Evolutionary conservation across 2,888 invertebrate species (phyloP).

Genomic region (Heliconius sara): DNA sequence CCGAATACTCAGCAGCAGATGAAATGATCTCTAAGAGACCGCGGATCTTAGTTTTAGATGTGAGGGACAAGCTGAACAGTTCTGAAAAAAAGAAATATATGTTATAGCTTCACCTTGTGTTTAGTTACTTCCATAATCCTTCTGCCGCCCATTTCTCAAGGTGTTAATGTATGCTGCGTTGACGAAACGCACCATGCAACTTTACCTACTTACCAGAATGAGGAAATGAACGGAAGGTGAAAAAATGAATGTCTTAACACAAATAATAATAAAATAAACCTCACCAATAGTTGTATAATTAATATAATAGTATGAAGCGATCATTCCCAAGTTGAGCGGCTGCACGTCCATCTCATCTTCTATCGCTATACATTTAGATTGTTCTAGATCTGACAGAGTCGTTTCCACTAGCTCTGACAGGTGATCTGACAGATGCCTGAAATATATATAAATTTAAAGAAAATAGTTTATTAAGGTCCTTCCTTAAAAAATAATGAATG

Average conservation of each 20-base stretch:
- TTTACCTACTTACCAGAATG: too few species aligned
- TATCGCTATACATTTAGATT: constrained; percentile 98
- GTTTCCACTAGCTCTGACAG: constrained; percentile 98
- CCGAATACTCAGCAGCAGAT: constrained; percentile 98
- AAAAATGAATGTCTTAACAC: neutral
- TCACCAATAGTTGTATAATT: constrained; percentile 98
- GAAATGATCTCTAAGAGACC: constrained; percentile 99
- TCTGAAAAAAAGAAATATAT: constrained; percentile 83
- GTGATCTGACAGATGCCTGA: constrained; percentile 97
- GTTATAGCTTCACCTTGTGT: neutral
- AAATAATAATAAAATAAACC: neutral
- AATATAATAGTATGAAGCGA: constrained; percentile 99
- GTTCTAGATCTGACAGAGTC: constrained; percentile 96
- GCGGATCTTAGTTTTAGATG: constrained; percentile 98
- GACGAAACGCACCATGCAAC: too few species aligned
- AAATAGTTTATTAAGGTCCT: neutral
- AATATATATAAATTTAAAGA: neutral
- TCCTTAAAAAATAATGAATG: too few species aligned
- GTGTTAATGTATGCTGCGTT: too few species aligned
- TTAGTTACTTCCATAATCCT: neutral
- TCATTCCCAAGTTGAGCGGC: constrained; percentile 99
- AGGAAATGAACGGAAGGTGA: neutral
- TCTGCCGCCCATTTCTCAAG: too few species aligned
- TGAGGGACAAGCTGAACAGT: constrained; percentile 97
- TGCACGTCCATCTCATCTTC: constrained; percentile 99